Percentiles rank a stretch among this genome's conserved stretches.
Conservation (phyloP, 2,797 vertebrate genomes). For the Acanthurus tractus region DNA sequence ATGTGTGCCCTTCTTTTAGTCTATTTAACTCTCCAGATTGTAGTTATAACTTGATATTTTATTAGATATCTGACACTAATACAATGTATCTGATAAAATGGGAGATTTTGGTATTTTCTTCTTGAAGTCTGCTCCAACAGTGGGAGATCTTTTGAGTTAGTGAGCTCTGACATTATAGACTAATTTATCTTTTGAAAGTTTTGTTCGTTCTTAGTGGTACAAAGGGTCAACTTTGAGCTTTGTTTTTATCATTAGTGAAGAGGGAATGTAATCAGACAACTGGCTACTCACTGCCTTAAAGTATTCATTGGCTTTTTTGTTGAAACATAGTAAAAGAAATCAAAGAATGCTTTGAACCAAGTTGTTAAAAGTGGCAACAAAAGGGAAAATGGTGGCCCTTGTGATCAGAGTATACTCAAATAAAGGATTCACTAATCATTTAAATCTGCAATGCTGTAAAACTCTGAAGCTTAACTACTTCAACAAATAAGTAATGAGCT, state of each 20-base stretch:
- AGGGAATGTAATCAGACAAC: slow-evolving; percentile 34
- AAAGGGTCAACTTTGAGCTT: slow-evolving; percentile 18
- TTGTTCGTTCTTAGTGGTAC: slow-evolving; percentile 1
- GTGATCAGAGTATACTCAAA: slow-evolving; percentile 11
- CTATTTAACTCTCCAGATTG: slow-evolving; percentile 12
- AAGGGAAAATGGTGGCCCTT: slow-evolving; percentile 2
- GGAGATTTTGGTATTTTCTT: neutral
- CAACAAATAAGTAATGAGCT: neutral
- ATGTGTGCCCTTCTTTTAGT: neutral
- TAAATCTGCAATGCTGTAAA: slow-evolving; percentile 3
- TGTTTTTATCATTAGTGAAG: slow-evolving; percentile 32
- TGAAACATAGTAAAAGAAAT: slow-evolving; percentile 29
- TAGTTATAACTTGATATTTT: slow-evolving; percentile 10
- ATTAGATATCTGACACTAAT: slow-evolving; percentile 4
- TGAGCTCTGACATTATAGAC: neutral
- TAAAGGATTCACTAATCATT: slow-evolving; percentile 21
- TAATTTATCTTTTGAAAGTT: slow-evolving; percentile 2
- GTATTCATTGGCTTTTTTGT: slow-evolving; percentile 22
- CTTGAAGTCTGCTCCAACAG: neutral
- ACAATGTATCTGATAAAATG: neutral
- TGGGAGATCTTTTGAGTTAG: neutral
- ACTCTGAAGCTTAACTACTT: slow-evolving; percentile 12
- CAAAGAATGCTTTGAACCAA: slow-evolving; percentile 40
- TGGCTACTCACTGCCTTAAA: slow-evolving; percentile 33
- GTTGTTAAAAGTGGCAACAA: slow-evolving; percentile 22